Evolutionary conservation across 2,113 vertebrate genomes (phyloP), one percentile per base, ranked within the genome.

Genomic region (Gobio gobio): DNA sequence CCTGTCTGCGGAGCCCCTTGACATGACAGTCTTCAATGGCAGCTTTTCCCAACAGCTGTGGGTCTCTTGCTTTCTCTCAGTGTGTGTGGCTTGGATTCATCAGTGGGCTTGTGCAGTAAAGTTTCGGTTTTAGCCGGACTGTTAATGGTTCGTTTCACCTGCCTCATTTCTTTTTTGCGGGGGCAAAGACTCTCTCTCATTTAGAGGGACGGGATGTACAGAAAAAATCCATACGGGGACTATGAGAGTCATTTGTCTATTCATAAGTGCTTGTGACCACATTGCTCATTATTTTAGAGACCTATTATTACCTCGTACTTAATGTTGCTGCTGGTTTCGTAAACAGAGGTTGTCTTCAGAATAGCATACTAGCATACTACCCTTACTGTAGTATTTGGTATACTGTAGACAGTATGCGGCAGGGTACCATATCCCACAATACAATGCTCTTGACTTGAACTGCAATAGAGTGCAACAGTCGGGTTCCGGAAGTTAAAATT

Each of bases 261-360:
- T 86, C 83, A 74, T 79, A 58, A 85, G 78, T 26, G 72, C 36
- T 83, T 33, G 26, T 78, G 64, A 72, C 78, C 64, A 22, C 85
- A 70, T 49, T 63, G 33, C 56, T 61, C 56, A 78, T 26, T 78
- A 61, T 79, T 63, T 47, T 47, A 47, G 36, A 18, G 36, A 59
- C 40, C 33, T 78, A 22, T 56, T 58, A 40, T n/a, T 78, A 58
- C 51, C 75, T 78, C 75, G 36, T 22, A 36, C 18, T 58, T 58
- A 58, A 78, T 56, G 29, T 73, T 73, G 5, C 43, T 72, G 29
- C 75, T 78, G 29, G 18, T 22, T 78, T 58, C 2, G 0, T 3
- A 13, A 78, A 56, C 33, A 43, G 33, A 16, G 43, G 29, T 33
- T 78, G 20, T 59, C 20, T 40, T 78, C 2, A 3, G 29, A 40